Evolutionary conservation across 2,797 vertebrate genomes (phyloP).

Genomic region (Halcyon chelicuti): DNA sequence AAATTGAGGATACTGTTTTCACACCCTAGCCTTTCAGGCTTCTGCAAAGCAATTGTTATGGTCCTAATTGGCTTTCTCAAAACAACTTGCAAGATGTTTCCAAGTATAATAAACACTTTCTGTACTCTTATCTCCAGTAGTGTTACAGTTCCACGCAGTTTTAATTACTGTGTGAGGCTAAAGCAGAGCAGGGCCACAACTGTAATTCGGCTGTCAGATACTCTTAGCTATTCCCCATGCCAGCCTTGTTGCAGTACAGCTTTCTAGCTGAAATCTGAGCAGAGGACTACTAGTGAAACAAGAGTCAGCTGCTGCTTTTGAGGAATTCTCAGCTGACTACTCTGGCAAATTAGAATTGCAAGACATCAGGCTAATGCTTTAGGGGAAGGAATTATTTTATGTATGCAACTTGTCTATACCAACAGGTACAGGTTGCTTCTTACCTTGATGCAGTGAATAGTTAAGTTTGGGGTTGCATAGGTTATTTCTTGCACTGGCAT

Average conservation of each 20-base stretch:
- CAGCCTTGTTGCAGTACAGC: background rate
- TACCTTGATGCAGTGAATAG: background rate
- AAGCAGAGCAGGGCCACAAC: background rate
- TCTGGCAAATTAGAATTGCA: background rate
- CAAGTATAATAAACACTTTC: background rate
- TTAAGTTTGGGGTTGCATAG: background rate
- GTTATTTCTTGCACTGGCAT: background rate
- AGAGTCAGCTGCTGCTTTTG: background rate
- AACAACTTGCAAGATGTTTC: background rate
- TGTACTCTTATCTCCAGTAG: background rate
- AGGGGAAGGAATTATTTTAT: background rate
- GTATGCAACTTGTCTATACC: background rate
- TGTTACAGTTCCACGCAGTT: background rate
- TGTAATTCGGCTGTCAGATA: background rate
- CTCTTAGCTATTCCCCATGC: background rate
- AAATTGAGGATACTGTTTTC: background rate
- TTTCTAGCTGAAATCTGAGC: background rate
- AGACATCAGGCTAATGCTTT: background rate
- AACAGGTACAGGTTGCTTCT: background rate
- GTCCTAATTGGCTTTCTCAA: background rate
- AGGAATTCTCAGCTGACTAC: background rate
- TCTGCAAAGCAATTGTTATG: background rate
- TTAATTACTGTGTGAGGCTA: background rate
- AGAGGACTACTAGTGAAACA: background rate
- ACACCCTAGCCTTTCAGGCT: background rate